phyloP scores from a whole-genome alignment of 1,140 invertebrate genomes.

The Cyphomyrmex costatus region DNA sequence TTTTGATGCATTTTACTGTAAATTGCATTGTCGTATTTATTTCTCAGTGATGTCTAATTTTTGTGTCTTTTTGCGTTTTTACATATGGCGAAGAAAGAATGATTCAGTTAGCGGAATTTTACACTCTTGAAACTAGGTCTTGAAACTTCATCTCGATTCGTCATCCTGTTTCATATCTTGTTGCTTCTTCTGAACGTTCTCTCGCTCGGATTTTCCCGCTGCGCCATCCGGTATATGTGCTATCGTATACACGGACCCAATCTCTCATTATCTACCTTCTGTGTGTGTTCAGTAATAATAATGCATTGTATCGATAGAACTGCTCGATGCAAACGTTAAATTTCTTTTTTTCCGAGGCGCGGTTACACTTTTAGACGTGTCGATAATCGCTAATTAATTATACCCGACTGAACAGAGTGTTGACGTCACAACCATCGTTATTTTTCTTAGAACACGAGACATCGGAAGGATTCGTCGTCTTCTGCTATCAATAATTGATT shows the following conservation, averaged over 20 bases:
- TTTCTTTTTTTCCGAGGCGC: slow-evolving; percentile 6
- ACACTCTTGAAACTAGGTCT: slow-evolving; percentile 12
- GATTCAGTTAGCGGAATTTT: slow-evolving; percentile 33
- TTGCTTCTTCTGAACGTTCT: background rate
- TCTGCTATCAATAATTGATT: background rate
- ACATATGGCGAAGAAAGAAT: background rate
- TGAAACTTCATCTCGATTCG: slow-evolving; percentile 45
- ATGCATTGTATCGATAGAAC: background rate
- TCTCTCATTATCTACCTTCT: background rate
- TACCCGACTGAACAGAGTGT: background rate
- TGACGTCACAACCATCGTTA: slow-evolving; percentile 43
- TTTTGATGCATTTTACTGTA: background rate
- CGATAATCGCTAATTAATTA: slow-evolving; percentile 52
- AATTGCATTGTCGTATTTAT: background rate
- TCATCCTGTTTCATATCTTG: slow-evolving; percentile 14
- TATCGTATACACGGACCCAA: background rate
- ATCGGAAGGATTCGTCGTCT: slow-evolving; percentile 5
- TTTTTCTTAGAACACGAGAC: slow-evolving; percentile 28
- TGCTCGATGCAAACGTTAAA: background rate
- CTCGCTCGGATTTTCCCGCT: background rate
- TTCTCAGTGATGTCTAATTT: background rate
- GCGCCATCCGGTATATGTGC: background rate
- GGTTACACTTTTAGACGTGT: slow-evolving; percentile 40
- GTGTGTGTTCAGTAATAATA: slow-evolving; percentile 24
- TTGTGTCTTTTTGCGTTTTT: background rate